Base-by-base conservation (phyloP, 2,888 invertebrate genomes). In the Troglohyphantes excavatus region DNA sequence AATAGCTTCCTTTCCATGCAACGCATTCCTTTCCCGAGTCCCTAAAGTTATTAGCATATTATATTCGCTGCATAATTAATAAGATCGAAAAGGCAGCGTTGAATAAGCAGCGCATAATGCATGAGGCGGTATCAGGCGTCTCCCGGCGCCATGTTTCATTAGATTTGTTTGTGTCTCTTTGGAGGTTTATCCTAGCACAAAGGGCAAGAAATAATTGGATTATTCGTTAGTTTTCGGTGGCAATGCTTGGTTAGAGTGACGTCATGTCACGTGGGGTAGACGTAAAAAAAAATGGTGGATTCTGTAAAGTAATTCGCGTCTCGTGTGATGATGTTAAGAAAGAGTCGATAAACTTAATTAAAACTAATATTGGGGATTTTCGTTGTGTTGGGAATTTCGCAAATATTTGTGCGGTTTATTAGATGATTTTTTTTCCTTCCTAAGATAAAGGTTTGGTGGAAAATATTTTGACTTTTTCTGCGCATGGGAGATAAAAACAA, bases 31-130 rank as follows among this genome's bases (percentile, higher is more conserved):
- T 78, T 68, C 33, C 72, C 29, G n/a, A 33, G 33, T n/a, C 70
- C 59, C 61, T 17, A 53, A 33, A 78, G 78, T 86, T 86, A 86
- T 86, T 86, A 78, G 86, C 86, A 78, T 86, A 86, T 86, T 86
- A 78, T 86, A 86, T 86, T 86, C 86, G 68, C 68, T 70, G 86
- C 63, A 86, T 86, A 86, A 86, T 86, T 86, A 86, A 86, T 86
- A 76, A 86, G 86, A 78, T 85, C 76, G 84, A 75, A 53, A 39
- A 23, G 68, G 9, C 23, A 61, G 33, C 11, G 61, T 78, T 78
- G 70, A 86, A 78, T 68, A 86, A 86, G 70, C 78, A 70, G 78
- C 61, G 86, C 86, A 86, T 86, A 78, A 86, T 86, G 78, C 78
- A 86, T 86, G 78, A 86, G 46, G 59, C 46, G 76, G 78, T 78